These are phyloP conservation scores for Scopus umbretta DNA, from an alignment of 2,113 vertebrate genomes.

Conservation along the genomic window DNA sequence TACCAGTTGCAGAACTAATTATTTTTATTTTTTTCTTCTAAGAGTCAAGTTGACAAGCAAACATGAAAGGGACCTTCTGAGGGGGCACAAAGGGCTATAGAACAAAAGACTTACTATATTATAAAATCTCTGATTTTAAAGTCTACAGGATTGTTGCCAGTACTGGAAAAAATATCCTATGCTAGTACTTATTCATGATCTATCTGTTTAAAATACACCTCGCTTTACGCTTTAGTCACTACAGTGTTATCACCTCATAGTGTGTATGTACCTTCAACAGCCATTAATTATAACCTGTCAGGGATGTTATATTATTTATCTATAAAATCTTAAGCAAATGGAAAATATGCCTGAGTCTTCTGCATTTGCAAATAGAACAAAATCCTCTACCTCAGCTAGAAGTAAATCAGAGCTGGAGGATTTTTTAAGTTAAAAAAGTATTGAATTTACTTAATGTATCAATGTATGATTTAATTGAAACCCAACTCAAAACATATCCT, in stretches of 20 bases:
- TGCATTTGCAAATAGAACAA: constrained; percentile 40
- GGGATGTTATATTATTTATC: constrained; percentile 55
- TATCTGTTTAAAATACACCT: neutral
- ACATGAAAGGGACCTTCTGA: neutral
- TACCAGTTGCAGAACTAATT: neutral
- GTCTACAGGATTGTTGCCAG: neutral
- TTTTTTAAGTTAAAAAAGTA: neutral
- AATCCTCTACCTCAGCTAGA: constrained; percentile 26
- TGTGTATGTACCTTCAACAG: neutral
- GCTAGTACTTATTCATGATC: neutral
- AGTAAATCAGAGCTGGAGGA: neutral
- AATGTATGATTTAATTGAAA: constrained; percentile 14
- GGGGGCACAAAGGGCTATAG: neutral
- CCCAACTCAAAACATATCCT: neutral
- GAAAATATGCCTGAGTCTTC: constrained; percentile 1
- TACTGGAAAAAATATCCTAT: neutral
- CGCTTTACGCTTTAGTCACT: constrained; percentile 27
- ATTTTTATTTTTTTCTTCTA: neutral
- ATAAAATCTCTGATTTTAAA: neutral
- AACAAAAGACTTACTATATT: neutral
- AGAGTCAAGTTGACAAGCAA: neutral
- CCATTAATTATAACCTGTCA: constrained; percentile 62
- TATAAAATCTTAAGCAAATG: constrained; percentile 41
- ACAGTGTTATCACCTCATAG: constrained; percentile 26
- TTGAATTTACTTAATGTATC: constrained; percentile 3